Conservation (phyloP, 2,888 invertebrate genomes). For the Plebejus argus region DNA sequence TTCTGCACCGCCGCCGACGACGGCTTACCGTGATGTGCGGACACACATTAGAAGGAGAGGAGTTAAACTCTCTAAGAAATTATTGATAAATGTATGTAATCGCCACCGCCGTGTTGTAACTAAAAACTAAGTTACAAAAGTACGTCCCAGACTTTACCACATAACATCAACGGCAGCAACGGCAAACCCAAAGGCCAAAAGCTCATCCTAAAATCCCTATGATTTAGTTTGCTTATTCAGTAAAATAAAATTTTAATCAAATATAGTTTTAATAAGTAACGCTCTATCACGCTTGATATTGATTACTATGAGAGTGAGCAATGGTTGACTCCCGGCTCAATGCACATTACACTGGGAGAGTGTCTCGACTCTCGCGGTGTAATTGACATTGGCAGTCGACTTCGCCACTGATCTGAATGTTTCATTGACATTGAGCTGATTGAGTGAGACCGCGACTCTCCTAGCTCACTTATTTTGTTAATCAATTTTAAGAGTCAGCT, state of each 20-base stretch:
- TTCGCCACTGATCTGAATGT: not conserved
- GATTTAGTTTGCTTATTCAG: no score
- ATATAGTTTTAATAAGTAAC: no score
- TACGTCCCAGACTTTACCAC: no score
- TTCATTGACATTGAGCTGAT: conserved; percentile 2
- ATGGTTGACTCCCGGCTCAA: not conserved
- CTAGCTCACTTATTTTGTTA: not conserved
- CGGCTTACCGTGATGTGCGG: not conserved
- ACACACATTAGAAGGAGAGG: not conserved
- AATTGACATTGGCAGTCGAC: conserved; percentile 9
- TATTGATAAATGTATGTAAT: not conserved
- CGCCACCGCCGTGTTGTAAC: no score
- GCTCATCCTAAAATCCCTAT: no score
- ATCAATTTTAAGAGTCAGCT: no score
- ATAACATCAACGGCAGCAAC: no score
- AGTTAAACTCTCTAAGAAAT: not conserved
- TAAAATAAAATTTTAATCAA: no score
- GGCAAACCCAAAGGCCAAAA: no score
- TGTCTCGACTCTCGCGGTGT: not conserved
- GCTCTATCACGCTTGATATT: not conserved
- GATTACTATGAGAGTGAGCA: not conserved
- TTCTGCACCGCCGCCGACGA: conserved; percentile 28
- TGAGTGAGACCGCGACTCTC: not conserved
- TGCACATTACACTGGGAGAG: no score
- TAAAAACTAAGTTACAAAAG: no score